Base-by-base conservation (phyloP, 2,888 invertebrate genomes). In the Xestia xanthographa region DNA sequence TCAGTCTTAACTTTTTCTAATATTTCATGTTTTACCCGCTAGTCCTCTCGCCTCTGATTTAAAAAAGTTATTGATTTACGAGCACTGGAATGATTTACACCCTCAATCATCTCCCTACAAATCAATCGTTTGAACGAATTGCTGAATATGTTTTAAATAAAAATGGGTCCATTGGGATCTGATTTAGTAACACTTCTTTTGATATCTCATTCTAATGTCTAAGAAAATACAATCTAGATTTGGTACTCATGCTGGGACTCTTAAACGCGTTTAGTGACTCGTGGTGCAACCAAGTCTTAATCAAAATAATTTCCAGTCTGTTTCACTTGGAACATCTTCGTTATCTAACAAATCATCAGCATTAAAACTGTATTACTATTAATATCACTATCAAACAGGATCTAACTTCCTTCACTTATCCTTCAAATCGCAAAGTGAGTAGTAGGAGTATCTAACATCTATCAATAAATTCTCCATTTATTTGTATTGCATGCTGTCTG, bases 401-500 rank as follows among this genome's bases (percentile, higher is more conserved):
- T 62, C 62, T 34, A 60, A 62, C 63, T 68, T 53, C 70, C 73
- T 63, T 41, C 48, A 20, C 53, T 48, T 48, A 65, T 58, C 63
- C 70, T 66, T 58, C 45, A 66, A 79, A 83, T 72, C 66, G 38
- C 48, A 58, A 65, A 17, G 53, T 34, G 38, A 75, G 53, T 67
- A 45, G 34, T 41, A 41, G 41, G 11, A 11, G 60, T 63, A 75
- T 60, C 63, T 50, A 68, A 58, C 56, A 65, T 76, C 72, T 50
- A 73, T 83, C 72, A 76, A 71, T 75, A 68, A 34, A 56, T 79
- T 74, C 65, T 73, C 60, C 34, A 71, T 78, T 72, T 83, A 73
- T 85, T 72, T 78, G 77, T 86, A 76, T 75, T 78, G 78, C 70
- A 79, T 72, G 69, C 66, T 66, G 69, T 66, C 66, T 65, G 29